A percentile compares a stretch with the other conserved stretches of the same genome.
Evolutionary conservation across 2,888 invertebrate genomes (phyloP).

Genomic region (Lasiommata megera): DNA sequence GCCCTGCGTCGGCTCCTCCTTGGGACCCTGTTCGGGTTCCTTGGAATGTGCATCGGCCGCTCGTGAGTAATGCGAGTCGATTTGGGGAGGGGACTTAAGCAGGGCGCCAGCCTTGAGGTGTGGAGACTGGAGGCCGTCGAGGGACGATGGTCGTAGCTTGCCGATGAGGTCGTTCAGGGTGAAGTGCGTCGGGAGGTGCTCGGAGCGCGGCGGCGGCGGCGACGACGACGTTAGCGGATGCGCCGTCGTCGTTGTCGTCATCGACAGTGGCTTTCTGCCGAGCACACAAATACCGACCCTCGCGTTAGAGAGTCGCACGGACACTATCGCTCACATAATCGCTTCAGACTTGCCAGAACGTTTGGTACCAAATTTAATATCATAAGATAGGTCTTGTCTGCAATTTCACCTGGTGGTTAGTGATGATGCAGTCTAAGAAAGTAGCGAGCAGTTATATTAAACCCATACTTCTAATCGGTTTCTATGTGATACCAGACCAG

Average conservation of each 20-base stretch:
- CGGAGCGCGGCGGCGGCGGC: conserved; percentile 77
- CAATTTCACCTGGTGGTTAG: too few species aligned
- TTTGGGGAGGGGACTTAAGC: conserved; percentile 80
- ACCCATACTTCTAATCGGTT: too few species aligned
- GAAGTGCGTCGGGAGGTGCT: conserved; percentile 78
- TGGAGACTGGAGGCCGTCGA: conserved; percentile 75
- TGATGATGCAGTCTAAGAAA: too few species aligned
- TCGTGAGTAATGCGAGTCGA: conserved; percentile 82
- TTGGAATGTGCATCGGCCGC: conserved; percentile 71
- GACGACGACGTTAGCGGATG: conserved; percentile 79
- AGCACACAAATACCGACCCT: conserved; percentile 56
- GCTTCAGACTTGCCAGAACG: conserved; percentile 10
- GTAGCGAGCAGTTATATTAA: too few species aligned
- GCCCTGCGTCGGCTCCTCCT: conserved; percentile 81
- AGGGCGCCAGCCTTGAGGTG: conserved; percentile 71
- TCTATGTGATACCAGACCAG: too few species aligned
- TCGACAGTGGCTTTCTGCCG: conserved; percentile 77
- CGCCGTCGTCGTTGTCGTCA: conserved; percentile 81
- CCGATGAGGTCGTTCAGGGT: conserved; percentile 80
- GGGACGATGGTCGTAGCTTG: conserved; percentile 75
- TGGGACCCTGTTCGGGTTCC: conserved; percentile 61
- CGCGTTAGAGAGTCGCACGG: conserved; percentile 58
- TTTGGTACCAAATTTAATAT: neutral
- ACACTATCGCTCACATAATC: conserved; percentile 18
- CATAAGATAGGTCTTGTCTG: too few species aligned